Percentiles rank a stretch among this genome's conserved stretches.
These are phyloP conservation scores for Athripsodes cinereus DNA, from an alignment of 2,888 invertebrate species.

Conservation along the genomic window DNA sequence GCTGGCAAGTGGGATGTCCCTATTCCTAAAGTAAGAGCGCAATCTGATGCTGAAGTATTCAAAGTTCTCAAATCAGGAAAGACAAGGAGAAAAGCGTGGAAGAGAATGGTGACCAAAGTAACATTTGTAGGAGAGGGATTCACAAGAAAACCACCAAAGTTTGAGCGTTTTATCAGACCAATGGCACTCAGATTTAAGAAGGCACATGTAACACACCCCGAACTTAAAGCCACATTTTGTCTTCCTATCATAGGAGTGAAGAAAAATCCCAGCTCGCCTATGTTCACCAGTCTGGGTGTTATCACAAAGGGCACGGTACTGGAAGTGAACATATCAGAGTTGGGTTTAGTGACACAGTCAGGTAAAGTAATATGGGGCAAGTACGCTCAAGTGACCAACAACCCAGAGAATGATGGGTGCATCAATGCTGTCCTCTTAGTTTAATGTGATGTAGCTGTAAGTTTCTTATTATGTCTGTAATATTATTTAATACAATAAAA, in stretches of 20 bases:
- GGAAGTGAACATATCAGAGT: slow-evolving; percentile 96
- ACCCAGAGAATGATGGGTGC: slow-evolving; percentile 99
- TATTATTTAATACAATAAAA: neutral
- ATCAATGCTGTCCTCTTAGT: slow-evolving; percentile 97
- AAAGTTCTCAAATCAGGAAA: slow-evolving; percentile 89
- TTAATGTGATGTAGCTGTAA: slow-evolving; percentile 45
- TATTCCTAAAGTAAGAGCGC: slow-evolving; percentile 94
- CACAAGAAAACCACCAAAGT: slow-evolving; percentile 98
- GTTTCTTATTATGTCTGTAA: neutral
- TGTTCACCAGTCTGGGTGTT: slow-evolving; percentile 96
- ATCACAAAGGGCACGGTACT: slow-evolving; percentile 98
- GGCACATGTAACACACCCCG: slow-evolving; percentile 99
- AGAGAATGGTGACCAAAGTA: slow-evolving; percentile 98
- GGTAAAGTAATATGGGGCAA: slow-evolving; percentile 99
- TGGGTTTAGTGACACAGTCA: slow-evolving; percentile 96
- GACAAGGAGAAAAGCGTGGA: slow-evolving; percentile 94
- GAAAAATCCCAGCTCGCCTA: slow-evolving; percentile 95
- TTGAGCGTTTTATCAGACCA: slow-evolving; percentile 95
- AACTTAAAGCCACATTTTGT: slow-evolving; percentile 95
- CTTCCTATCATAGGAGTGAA: slow-evolving; percentile 98
- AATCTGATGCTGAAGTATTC: slow-evolving; percentile 95
- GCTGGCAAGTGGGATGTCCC: slow-evolving; percentile 99
- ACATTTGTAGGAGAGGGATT: slow-evolving; percentile 97
- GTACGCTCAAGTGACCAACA: slow-evolving; percentile 98
- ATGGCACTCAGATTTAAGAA: slow-evolving; percentile 96